Evolutionary conservation across 2,797 vertebrate species (phyloP).

Genomic region (Hoplostethus atlanticus): DNA sequence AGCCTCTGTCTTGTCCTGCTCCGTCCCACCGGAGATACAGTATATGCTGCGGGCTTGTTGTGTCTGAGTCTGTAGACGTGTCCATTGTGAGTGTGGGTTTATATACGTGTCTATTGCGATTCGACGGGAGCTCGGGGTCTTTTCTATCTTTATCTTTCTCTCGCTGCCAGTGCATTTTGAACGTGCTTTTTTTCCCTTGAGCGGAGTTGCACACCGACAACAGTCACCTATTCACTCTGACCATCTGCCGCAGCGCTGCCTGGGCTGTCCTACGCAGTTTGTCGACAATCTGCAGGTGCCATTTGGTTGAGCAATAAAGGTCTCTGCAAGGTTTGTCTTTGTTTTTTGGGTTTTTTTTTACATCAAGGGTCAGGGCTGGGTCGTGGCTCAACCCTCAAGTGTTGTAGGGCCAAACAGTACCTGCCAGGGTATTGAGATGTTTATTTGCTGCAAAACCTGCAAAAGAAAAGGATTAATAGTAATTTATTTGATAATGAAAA

Average conservation of each 20-base stretch:
- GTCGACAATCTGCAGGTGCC: slow-evolving; percentile 76
- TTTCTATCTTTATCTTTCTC: slow-evolving; percentile 22
- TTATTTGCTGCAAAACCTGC: no score
- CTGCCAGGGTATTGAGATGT: no score
- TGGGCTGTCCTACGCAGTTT: slow-evolving; percentile 67
- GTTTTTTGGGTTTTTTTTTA: slow-evolving; percentile 66
- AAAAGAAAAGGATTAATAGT: no score
- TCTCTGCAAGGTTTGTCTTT: slow-evolving; percentile 37
- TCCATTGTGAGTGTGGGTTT: slow-evolving; percentile 14
- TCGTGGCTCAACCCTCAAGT: slow-evolving; percentile 32
- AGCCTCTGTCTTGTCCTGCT: slow-evolving; percentile 19
- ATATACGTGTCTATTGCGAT: slow-evolving; percentile 36
- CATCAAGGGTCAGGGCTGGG: slow-evolving; percentile 50
- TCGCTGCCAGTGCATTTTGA: slow-evolving; percentile 53
- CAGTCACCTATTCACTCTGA: slow-evolving; percentile 60
- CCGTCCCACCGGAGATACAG: background rate
- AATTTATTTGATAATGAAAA: no score
- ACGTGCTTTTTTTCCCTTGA: slow-evolving; percentile 41
- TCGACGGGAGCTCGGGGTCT: slow-evolving; percentile 54
- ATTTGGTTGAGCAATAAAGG: slow-evolving; percentile 69
- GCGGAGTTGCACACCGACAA: slow-evolving; percentile 56
- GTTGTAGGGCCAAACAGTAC: no score
- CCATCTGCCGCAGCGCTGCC: slow-evolving; percentile 75
- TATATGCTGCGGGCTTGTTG: background rate
- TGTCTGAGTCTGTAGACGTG: slow-evolving; percentile 12